Percentiles rank a stretch among this genome's conserved stretches.
These are phyloP conservation scores for Pseudonaja textilis DNA, from an alignment of 2,113 vertebrate species.

Conservation along the genomic window DNA sequence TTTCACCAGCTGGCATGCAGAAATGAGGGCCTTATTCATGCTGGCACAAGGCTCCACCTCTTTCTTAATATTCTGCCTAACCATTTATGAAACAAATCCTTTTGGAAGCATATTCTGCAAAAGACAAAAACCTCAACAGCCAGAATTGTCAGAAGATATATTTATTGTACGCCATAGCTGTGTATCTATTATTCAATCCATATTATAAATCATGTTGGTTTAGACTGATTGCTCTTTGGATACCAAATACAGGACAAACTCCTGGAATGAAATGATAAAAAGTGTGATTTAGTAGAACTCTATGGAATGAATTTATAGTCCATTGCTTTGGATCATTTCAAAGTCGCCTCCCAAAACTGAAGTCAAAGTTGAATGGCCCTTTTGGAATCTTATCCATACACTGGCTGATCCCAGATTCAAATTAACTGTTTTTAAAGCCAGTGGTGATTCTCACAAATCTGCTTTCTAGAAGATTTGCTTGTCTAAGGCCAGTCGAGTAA, in stretches of 20 bases:
- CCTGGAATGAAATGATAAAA: background rate
- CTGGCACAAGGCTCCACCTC: background rate
- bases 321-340: slow-evolving; percentile 13
- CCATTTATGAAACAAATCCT: background rate
- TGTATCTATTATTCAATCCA: slow-evolving; percentile 7
- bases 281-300: slow-evolving; percentile 21
- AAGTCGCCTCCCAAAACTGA: background rate
- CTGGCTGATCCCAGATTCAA: background rate
- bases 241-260: background rate
- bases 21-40: background rate
- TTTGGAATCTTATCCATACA: background rate
- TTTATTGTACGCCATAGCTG: slow-evolving; percentile 32
- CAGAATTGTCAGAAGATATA: background rate
- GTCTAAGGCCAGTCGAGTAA: slow-evolving; percentile 71
- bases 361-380: background rate
- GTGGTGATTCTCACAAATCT: background rate
- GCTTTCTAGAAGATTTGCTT: slow-evolving; percentile 44
- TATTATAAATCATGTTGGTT: background rate
- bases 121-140: background rate
- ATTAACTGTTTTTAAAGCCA: slow-evolving; percentile 17
- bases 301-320: slow-evolving; percentile 23
- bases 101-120: background rate
- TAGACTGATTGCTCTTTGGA: background rate
- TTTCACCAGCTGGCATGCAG: background rate
- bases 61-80: background rate